These are phyloP conservation scores for Pogonomyrmex californicus DNA, from an alignment of 1,140 invertebrate genomes.

Conservation along the genomic window DNA sequence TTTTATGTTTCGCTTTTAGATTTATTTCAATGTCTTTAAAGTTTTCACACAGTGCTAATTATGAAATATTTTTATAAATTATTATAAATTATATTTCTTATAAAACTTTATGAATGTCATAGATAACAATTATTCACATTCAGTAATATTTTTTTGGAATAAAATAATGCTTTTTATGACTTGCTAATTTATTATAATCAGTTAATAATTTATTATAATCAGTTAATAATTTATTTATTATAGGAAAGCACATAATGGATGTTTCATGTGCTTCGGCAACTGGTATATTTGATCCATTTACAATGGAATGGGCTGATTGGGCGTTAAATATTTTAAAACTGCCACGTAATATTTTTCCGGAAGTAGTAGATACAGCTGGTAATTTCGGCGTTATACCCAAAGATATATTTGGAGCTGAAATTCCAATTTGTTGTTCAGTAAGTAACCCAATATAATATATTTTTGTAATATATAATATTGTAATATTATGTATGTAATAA, in stretches of 20 bases:
- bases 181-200: not conserved
- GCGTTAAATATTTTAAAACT: conserved; percentile 91
- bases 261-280: conserved; percentile 96
- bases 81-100: not conserved
- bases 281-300: conserved; percentile 97
- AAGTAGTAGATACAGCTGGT: conserved; percentile 92
- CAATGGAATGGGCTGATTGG: conserved; percentile 92
- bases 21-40: not conserved
- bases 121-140: not conserved
- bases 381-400: conserved; percentile 90
- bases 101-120: not conserved
- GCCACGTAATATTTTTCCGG: conserved; percentile 92
- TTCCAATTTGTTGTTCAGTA: conserved; percentile 93
- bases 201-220: not conserved
- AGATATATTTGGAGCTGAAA: conserved; percentile 91
- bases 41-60: not conserved
- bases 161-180: not conserved
- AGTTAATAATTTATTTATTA: not conserved
- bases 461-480: too few relatives aligned
- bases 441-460: conserved; percentile 81
- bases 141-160: not conserved
- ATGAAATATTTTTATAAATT: not conserved
- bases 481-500: too few relatives aligned
- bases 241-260: conserved; percentile 92
- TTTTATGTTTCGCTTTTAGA: not conserved